phyloP scores from a whole-genome alignment of 2,888 invertebrate genomes.

The Tortricodes alternella region DNA sequence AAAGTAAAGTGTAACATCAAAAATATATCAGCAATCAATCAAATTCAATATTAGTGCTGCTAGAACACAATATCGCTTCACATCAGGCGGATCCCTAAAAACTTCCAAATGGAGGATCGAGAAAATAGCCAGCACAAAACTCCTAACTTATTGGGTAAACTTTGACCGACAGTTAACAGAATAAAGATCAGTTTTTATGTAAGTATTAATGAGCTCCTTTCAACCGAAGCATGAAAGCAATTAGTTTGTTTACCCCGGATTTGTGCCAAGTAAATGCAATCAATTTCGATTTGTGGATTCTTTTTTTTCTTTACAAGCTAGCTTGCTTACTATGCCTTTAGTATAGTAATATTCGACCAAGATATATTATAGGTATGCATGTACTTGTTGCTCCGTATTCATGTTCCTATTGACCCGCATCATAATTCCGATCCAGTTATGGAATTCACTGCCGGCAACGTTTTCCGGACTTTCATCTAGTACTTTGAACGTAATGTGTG shows the following conservation, averaged over 20 bases:
- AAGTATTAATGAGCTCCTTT: slow-evolving; percentile 23
- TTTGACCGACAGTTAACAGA: slow-evolving; percentile 27
- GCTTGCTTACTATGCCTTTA: too few species aligned
- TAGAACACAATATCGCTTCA: not conserved
- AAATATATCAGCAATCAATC: too few species aligned
- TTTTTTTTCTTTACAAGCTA: too few species aligned
- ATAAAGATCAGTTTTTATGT: slow-evolving; percentile 28
- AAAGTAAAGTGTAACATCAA: too few species aligned
- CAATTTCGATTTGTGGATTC: slow-evolving; percentile 6
- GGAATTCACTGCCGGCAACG: too few species aligned
- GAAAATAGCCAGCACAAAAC: slow-evolving; percentile 13
- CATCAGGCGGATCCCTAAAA: not conserved
- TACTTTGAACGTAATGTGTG: too few species aligned
- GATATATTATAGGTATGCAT: too few species aligned
- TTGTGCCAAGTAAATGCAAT: slow-evolving; percentile 11
- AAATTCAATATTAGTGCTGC: slow-evolving; percentile 1
- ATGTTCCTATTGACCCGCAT: too few species aligned
- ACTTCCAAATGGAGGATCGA: slow-evolving; percentile 10
- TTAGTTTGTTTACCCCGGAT: slow-evolving; percentile 17
- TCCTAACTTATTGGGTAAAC: slow-evolving; percentile 22
- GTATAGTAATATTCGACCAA: too few species aligned
- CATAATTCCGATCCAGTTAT: too few species aligned
- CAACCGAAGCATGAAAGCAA: slow-evolving; percentile 10
- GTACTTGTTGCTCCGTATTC: too few species aligned
- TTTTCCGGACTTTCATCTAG: too few species aligned